Percentiles rank a stretch among this genome's conserved stretches.
phyloP scores from a whole-genome alignment of 2,888 invertebrate genomes.

The Diaphora mendica region DNA sequence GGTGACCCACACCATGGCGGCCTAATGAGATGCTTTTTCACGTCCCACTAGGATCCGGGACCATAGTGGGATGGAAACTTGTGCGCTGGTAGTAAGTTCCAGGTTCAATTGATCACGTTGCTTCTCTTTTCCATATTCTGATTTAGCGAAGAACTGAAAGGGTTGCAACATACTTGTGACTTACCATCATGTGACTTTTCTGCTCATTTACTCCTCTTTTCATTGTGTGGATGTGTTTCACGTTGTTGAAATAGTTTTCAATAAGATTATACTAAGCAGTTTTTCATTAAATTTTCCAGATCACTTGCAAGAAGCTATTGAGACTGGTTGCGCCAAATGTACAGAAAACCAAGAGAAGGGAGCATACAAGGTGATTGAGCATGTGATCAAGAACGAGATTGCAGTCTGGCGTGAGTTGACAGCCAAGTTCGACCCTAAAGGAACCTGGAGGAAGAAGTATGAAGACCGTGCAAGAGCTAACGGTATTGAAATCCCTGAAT shows the following conservation, averaged over 20 bases:
- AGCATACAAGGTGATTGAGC: slow-evolving; percentile 88
- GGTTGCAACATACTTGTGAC: neutral
- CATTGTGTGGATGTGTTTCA: too few species aligned
- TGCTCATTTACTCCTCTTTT: too few species aligned
- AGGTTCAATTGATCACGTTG: too few species aligned
- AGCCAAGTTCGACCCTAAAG: slow-evolving; percentile 89
- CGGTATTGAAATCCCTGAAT: slow-evolving; percentile 74
- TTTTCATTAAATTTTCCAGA: slow-evolving; percentile 69
- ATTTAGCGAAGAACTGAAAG: neutral
- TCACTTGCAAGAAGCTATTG: slow-evolving; percentile 88
- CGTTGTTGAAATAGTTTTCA: too few species aligned
- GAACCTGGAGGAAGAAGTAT: slow-evolving; percentile 88
- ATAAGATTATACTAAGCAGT: neutral
- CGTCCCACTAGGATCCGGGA: too few species aligned
- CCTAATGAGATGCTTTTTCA: too few species aligned
- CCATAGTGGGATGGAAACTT: too few species aligned
- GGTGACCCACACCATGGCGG: too few species aligned
- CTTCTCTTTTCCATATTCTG: neutral
- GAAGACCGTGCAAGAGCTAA: slow-evolving; percentile 84
- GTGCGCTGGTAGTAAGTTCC: too few species aligned
- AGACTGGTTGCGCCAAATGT: slow-evolving; percentile 89
- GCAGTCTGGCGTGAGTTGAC: slow-evolving; percentile 88
- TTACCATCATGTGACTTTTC: too few species aligned
- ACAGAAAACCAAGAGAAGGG: slow-evolving; percentile 88
- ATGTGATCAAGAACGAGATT: slow-evolving; percentile 88